Evolutionary conservation across 2,888 invertebrate species (phyloP).

Genomic region (Coelogynopora nodosa): DNA sequence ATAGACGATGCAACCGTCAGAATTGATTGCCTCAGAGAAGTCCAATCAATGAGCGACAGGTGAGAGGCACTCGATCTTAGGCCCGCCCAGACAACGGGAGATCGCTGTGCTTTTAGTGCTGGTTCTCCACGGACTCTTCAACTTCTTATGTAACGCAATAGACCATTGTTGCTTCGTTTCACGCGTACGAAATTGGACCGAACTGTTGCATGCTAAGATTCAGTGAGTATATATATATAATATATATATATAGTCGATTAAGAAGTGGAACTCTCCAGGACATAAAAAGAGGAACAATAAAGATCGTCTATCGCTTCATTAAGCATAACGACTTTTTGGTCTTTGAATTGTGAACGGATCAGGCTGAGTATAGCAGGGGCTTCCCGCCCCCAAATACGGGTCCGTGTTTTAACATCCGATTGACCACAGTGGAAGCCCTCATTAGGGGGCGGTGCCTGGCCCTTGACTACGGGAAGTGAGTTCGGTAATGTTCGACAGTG

Average conservation of each 20-base stretch:
- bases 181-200: not conserved
- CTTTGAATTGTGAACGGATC: too few species aligned
- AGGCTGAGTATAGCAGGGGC: not conserved
- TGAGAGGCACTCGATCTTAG: constrained; percentile 2
- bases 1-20: too few species aligned
- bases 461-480: constrained; percentile 5
- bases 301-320: not conserved
- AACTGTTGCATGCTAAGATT: not conserved
- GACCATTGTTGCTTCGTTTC: not conserved
- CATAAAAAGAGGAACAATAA: not conserved
- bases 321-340: constrained; percentile 12
- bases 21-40: too few species aligned
- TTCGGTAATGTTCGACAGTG: too few species aligned
- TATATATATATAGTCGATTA: not conserved
- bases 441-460: not conserved
- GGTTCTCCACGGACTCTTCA: not conserved
- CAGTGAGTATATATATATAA: not conserved
- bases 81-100: constrained; percentile 1
- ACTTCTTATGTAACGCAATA: not conserved
- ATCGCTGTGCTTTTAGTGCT: not conserved
- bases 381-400: constrained; percentile 27
- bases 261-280: not conserved
- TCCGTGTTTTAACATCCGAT: not conserved
- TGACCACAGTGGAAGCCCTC: not conserved
- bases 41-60: not conserved